phyloP scores from a whole-genome alignment of 2,797 vertebrate genomes.

The Brachymystax lenok region DNA sequence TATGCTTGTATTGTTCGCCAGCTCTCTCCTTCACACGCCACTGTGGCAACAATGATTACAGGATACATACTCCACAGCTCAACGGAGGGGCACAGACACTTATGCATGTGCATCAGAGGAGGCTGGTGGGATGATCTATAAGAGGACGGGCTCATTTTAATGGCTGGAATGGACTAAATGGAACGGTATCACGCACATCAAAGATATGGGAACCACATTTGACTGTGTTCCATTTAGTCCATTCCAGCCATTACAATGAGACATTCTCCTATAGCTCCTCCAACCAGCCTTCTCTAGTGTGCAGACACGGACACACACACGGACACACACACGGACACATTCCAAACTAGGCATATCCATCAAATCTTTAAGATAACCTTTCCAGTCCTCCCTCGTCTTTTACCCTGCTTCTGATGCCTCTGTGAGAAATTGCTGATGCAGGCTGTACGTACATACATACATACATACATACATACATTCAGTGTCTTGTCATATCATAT shows the following conservation, averaged over 20 bases:
- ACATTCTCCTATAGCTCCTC: too few relatives aligned
- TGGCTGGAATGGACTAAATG: too few relatives aligned
- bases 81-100: neutral
- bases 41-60: slow-evolving; percentile 39
- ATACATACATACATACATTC: neutral
- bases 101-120: neutral
- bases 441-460: slow-evolving; percentile 7
- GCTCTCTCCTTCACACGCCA: slow-evolving; percentile 29
- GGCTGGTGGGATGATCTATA: too few relatives aligned
- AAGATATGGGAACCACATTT: too few relatives aligned
- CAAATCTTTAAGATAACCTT: neutral
- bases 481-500: slow-evolving; percentile 6
- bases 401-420: neutral
- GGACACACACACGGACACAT: neutral
- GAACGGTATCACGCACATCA: too few relatives aligned
- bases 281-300: too few relatives aligned
- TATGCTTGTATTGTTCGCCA: neutral
- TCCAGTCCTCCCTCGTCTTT: too few relatives aligned
- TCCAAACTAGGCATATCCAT: neutral
- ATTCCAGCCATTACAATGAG: too few relatives aligned
- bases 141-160: too few relatives aligned
- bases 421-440: slow-evolving; percentile 13
- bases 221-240: too few relatives aligned
- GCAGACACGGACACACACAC: neutral
- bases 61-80: neutral